Evolutionary conservation across 2,797 vertebrate genomes (phyloP).

Genomic region (Dromococcyx pavoninus): DNA sequence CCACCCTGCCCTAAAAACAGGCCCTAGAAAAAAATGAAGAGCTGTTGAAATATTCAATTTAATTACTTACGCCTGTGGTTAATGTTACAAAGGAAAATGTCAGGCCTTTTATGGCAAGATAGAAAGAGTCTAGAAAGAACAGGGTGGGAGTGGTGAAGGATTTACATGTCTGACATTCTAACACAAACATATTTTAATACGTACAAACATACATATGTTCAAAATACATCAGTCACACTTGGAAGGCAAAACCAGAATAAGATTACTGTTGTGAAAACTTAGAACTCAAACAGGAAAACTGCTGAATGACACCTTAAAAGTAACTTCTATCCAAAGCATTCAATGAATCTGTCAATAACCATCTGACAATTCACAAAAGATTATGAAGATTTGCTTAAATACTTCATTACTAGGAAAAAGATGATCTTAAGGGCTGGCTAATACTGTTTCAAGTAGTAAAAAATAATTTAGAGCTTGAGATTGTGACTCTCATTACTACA

Average conservation of each 20-base stretch:
- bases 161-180: background rate
- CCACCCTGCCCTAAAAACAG: background rate
- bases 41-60: background rate
- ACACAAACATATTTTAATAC: background rate
- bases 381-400: background rate
- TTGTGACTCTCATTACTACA: background rate
- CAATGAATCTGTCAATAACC: background rate
- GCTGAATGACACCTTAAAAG: background rate
- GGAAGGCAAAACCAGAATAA: background rate
- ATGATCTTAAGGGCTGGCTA: background rate
- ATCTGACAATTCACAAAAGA: background rate
- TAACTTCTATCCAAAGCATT: background rate
- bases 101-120: background rate
- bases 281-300: background rate
- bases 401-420: background rate
- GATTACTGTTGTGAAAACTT: background rate
- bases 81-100: background rate
- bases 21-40: background rate
- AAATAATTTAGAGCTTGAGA: background rate
- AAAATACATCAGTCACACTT: background rate
- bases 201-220: background rate
- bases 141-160: background rate
- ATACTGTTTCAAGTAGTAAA: background rate
- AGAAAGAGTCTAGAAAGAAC: background rate
- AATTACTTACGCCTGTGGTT: background rate